Conservation (phyloP, 2,797 vertebrate species). For the Eupleurogrammus muticus region DNA sequence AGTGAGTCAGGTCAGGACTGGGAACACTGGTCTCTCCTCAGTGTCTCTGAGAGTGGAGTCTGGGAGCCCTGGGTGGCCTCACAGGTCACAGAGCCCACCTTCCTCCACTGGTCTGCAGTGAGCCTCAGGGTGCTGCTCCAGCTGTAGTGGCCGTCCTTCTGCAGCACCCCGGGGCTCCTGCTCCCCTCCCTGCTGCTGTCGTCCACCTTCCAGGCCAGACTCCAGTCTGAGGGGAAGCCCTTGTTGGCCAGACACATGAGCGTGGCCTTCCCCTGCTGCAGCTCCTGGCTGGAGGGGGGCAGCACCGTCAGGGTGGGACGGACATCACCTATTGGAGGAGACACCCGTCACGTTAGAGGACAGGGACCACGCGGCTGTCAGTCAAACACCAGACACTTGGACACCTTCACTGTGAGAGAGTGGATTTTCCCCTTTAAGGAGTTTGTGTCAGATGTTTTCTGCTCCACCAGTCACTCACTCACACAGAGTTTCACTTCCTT, state of each 20-base stretch:
- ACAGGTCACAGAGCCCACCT: constrained; percentile 43
- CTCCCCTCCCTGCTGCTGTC: constrained; percentile 32
- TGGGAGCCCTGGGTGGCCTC: constrained; percentile 52
- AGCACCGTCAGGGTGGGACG: constrained; percentile 55
- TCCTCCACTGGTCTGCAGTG: constrained; percentile 39
- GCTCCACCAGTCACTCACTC: too few relatives aligned
- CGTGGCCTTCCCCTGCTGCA: constrained; percentile 44
- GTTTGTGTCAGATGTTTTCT: too few relatives aligned
- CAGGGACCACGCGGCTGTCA: background rate
- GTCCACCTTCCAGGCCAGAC: constrained; percentile 59
- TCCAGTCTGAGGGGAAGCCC: constrained; percentile 71
- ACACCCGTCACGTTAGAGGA: background rate
- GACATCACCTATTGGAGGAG: constrained; percentile 20
- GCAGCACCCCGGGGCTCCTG: constrained; percentile 39
- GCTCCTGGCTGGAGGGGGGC: constrained; percentile 50
- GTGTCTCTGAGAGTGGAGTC: constrained; percentile 27
- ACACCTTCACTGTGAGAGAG: too few relatives aligned
- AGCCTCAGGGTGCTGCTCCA: constrained; percentile 61
- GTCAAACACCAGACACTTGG: too few relatives aligned
- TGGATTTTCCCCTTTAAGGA: too few relatives aligned
- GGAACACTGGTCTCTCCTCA: constrained; percentile 67
- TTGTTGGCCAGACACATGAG: constrained; percentile 65
- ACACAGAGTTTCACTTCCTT: too few relatives aligned
- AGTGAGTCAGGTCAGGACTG: constrained; percentile 26
- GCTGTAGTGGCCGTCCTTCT: constrained; percentile 50